These are phyloP conservation scores for Amiota mariae DNA, from an alignment of 2,888 invertebrate genomes.

Conservation along the genomic window DNA sequence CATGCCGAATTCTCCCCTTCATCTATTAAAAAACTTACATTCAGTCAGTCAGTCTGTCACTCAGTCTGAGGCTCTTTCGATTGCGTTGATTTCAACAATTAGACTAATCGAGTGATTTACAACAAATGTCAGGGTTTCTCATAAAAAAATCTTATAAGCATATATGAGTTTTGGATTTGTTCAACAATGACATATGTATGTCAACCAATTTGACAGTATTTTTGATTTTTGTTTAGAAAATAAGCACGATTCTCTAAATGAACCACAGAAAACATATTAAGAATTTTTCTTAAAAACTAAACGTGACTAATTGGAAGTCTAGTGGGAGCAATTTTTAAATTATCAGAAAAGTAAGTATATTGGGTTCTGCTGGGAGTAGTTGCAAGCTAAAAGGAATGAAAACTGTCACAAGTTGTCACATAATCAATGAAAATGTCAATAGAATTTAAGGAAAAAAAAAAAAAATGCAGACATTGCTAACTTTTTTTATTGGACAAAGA, in stretches of 20 bases:
- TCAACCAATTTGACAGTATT: slow-evolving; percentile 64
- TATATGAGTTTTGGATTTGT: no score
- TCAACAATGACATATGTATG: slow-evolving; percentile 53
- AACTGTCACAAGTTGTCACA: slow-evolving; percentile 36
- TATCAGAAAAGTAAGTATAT: background rate
- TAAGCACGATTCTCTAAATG: slow-evolving; percentile 32
- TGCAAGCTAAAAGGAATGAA: background rate
- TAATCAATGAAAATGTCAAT: slow-evolving; percentile 16
- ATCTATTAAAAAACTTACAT: slow-evolving; percentile 34
- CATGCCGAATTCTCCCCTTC: slow-evolving; percentile 42
- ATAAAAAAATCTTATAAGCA: no score
- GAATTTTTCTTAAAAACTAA: slow-evolving; percentile 2
- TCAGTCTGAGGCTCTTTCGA: background rate
- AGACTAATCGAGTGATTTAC: slow-evolving; percentile 66
- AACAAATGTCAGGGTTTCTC: slow-evolving; percentile 39
- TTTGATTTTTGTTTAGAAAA: slow-evolving; percentile 46
- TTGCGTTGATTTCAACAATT: slow-evolving; percentile 60
- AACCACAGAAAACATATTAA: background rate
- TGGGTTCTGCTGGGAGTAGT: background rate
- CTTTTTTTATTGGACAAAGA: no score
- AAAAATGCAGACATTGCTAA: background rate
- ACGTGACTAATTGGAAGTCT: slow-evolving; percentile 66
- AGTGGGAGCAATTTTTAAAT: slow-evolving; percentile 42
- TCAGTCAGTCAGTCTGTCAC: slow-evolving; percentile 16
- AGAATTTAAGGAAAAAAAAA: background rate